Conservation (phyloP, 2,113 vertebrate species). For the Martes martes region DNA sequence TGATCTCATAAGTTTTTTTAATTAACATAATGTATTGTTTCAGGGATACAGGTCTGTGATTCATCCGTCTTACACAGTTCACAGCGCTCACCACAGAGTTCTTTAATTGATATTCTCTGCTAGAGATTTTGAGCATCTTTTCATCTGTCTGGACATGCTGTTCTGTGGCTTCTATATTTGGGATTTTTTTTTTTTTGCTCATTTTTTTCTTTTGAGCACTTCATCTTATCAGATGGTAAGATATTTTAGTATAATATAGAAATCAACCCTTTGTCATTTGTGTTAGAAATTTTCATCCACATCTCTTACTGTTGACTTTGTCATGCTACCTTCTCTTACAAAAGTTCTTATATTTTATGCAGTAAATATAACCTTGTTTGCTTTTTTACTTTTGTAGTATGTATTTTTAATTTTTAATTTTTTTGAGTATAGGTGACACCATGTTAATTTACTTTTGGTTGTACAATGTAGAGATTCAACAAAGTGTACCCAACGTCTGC, state of each 20-base stretch:
- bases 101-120: neutral
- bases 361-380: neutral
- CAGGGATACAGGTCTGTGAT: no score
- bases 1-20: neutral
- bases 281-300: neutral
- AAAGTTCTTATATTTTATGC: slow-evolving; percentile 11
- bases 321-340: neutral
- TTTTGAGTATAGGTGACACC: neutral
- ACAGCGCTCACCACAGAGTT: neutral
- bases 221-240: neutral
- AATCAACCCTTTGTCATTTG: slow-evolving; percentile 24
- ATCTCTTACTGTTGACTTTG: slow-evolving; percentile 25
- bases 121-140: neutral
- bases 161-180: neutral
- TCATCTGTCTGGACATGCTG: neutral
- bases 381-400: neutral
- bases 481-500: neutral
- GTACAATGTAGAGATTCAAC: neutral
- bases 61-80: no score
- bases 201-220: neutral
- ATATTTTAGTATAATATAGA: neutral
- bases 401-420: neutral
- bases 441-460: neutral
- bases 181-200: neutral
- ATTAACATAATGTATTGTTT: no score